Conservation (phyloP, 2,797 vertebrate genomes). For the Gobio occitaniae region DNA sequence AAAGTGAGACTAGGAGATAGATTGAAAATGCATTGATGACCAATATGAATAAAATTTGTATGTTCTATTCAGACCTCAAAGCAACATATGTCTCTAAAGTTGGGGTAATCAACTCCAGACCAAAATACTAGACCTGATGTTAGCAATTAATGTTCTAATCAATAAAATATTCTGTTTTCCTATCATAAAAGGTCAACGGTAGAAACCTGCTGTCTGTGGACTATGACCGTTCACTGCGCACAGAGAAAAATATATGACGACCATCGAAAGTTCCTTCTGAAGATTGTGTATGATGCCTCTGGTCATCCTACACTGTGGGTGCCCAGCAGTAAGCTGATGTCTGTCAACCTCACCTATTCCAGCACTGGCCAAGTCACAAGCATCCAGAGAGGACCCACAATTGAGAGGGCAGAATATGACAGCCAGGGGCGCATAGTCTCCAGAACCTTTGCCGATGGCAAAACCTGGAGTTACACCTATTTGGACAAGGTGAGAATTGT, state of each 20-base stretch:
- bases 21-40: background rate
- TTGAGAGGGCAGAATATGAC: constrained; percentile 94
- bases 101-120: background rate
- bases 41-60: background rate
- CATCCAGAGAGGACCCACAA: constrained; percentile 91
- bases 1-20: constrained; percentile 11
- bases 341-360: constrained; percentile 95
- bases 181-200: constrained; percentile 90
- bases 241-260: constrained; percentile 98
- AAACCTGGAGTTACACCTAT: constrained; percentile 98
- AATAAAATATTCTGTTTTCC: constrained; percentile 57
- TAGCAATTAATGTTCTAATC: background rate
- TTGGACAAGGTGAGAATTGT: constrained; percentile 88
- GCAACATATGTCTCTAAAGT: background rate
- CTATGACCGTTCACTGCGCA: constrained; percentile 91
- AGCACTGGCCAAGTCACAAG: constrained; percentile 93
- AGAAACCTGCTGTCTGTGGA: constrained; percentile 97
- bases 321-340: constrained; percentile 95
- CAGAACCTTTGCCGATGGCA: constrained; percentile 92
- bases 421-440: constrained; percentile 92
- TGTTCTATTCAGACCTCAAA: background rate
- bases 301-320: constrained; percentile 96
- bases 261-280: constrained; percentile 95
- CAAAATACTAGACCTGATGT: background rate
- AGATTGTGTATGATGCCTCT: constrained; percentile 92